These are phyloP conservation scores for Neosalanx taihuensis DNA, from an alignment of 2,797 vertebrate genomes.

Conservation along the genomic window DNA sequence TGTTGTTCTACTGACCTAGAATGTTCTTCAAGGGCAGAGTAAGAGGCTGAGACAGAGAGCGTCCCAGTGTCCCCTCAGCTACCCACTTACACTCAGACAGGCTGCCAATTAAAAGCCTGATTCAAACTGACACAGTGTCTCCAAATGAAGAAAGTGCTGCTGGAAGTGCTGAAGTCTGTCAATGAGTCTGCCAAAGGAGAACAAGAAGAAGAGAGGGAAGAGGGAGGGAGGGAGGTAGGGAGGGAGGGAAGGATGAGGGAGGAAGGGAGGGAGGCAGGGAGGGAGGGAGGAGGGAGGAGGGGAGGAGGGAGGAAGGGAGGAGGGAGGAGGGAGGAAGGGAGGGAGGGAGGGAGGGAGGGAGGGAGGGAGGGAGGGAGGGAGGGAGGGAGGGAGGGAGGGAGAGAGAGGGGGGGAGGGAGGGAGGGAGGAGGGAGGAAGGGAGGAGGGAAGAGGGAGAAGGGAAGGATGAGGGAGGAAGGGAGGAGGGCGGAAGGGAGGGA, in stretches of 20 bases:
- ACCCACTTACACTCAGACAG: constrained; percentile 69
- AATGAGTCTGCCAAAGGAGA: constrained; percentile 70
- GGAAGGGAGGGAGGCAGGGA: constrained; percentile 31
- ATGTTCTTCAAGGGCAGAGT: constrained; percentile 1
- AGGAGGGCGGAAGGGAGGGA: no score
- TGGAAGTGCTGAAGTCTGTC: constrained; percentile 74
- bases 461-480: no score
- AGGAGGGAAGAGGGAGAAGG: no score
- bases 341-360: no score
- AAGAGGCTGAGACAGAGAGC: constrained; percentile 26
- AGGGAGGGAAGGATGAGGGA: not conserved
- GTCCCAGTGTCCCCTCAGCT: constrained; percentile 57
- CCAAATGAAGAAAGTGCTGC: constrained; percentile 79
- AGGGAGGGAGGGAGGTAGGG: not conserved
- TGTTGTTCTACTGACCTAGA: not conserved
- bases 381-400: no score
- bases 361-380: no score
- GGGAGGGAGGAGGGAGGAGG: not conserved
- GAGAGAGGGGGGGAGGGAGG: no score
- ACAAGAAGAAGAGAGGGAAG: constrained; percentile 32
- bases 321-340: not conserved
- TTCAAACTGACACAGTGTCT: constrained; percentile 83
- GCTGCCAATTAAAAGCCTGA: constrained; percentile 80
- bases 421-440: no score
- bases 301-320: constrained; percentile 2